Evolutionary conservation across 2,888 invertebrate species (phyloP), one percentile per base, ranked within the genome.

Genomic region (Halocaridina rubra): DNA sequence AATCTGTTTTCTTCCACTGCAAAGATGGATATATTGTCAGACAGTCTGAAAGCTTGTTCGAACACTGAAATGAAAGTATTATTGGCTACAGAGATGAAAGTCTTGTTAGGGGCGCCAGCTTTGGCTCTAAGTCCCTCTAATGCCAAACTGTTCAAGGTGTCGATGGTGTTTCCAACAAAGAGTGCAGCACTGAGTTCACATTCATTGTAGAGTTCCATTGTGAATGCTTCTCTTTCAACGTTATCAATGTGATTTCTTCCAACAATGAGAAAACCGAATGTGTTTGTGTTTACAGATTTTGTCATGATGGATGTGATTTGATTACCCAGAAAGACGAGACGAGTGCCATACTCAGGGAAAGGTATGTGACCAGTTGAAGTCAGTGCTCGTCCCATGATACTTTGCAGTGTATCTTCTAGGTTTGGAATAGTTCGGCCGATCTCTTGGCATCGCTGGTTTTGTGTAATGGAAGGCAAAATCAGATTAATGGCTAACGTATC

Each of bases 101-200:
- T 79, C n/a, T 72, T 72, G 64, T 74, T 22, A 32, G 84, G 5
- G 24, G 61, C 59, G 2, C 84, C 84, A 1, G 46, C 74, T 3
- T 67, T 22, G 19, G 64, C 67, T 5, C 61, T 59, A 32, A 84
- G 29, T 10, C 67, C 79, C 10, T 30, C 64, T 32, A 84, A 32
- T 3, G 79, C 79, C 19, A 5, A 27, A 30, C 27, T 30, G 5
- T 30, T 57, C 30, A 84, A 19, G n/a, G 24, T 24, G 39, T 16
- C 53, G 27, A 84, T 39, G 22, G 27, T 53, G 75, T 84, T 84
- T 24, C 57, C 75, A 7, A 84, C 67, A 24, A 84, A 53, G 33
- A 84, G 72, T 3, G 79, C 79, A 1, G 84, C 84, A 27, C 74
- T 79, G 74, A 84, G 72, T 67, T 84, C 84, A 24, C 84, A 84